Percentiles rank a stretch among this genome's conserved stretches.
Evolutionary conservation across 2,113 vertebrate species (phyloP).

Genomic region (Malurus alboscapulatus): DNA sequence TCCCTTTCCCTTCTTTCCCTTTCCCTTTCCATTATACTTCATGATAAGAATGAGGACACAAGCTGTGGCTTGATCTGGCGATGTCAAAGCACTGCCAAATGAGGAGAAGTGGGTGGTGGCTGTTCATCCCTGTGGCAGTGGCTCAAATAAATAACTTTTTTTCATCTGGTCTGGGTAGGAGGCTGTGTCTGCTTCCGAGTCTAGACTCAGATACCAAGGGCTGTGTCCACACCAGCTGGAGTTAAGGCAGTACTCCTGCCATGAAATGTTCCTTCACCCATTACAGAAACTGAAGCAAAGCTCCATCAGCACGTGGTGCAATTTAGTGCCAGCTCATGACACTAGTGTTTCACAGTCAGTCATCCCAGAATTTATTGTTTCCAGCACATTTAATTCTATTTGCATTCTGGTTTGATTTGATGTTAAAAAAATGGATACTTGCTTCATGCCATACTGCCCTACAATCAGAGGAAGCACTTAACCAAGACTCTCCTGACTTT

Average conservation of each 20-base stretch:
- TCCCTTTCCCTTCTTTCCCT: no score
- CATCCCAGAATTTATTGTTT: background rate
- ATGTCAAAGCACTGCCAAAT: background rate
- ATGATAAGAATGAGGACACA: background rate
- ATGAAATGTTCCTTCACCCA: background rate
- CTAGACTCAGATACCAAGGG: background rate
- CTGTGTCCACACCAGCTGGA: background rate
- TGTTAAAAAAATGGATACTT: background rate
- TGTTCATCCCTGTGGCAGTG: background rate
- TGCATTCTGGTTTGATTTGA: background rate
- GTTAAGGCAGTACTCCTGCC: background rate
- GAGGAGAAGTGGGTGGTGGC: background rate
- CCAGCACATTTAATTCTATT: background rate
- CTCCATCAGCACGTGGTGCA: rapidly evolving
- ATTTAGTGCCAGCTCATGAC: background rate
- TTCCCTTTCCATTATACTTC: background rate
- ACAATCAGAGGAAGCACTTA: background rate
- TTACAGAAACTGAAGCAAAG: background rate
- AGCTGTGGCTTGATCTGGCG: background rate
- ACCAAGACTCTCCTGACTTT: background rate
- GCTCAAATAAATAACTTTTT: background rate
- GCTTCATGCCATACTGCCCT: background rate
- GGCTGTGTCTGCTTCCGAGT: constrained; percentile 1
- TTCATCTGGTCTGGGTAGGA: background rate
- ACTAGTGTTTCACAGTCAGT: background rate